Percentiles rank a stretch among this genome's conserved stretches.
phyloP scores from a whole-genome alignment of 23 tunicate species.

The Styela plicata region DNA sequence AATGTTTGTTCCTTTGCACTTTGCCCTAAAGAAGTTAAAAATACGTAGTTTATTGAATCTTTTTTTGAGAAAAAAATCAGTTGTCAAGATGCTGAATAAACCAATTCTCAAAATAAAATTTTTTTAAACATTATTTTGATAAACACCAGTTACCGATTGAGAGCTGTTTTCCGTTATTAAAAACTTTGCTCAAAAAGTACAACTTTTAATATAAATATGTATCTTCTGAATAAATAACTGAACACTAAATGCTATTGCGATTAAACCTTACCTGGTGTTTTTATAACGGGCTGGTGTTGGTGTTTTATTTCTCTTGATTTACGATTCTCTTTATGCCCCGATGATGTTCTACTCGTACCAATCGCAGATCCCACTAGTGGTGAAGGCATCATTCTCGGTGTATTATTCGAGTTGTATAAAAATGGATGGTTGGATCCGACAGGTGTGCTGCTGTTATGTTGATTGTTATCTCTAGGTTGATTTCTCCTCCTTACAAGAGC shows the following conservation, averaged over 20 bases:
- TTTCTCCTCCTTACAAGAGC: slow-evolving; percentile 12
- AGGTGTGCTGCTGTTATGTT: not conserved
- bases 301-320: slow-evolving; percentile 8
- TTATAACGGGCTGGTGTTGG: not conserved
- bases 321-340: not conserved
- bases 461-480: not conserved
- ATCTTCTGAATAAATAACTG: too few relatives aligned
- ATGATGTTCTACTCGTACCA: not conserved
- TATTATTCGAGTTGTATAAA: not conserved
- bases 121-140: too few relatives aligned
- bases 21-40: not conserved
- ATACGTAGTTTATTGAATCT: too few relatives aligned
- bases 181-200: too few relatives aligned
- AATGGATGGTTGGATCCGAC: not conserved
- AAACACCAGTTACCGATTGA: too few relatives aligned
- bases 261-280: not conserved
- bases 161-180: too few relatives aligned
- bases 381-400: slow-evolving; percentile 25
- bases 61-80: too few relatives aligned
- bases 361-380: slow-evolving; percentile 10
- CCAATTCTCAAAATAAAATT: too few relatives aligned
- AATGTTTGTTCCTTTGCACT: not conserved
- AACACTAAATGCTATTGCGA: too few relatives aligned
- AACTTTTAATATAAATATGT: too few relatives aligned
- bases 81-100: too few relatives aligned